Evolutionary conservation across 1,140 invertebrate species (phyloP), one percentile per base, ranked within the genome.

Genomic region (Eupristina koningsbergeri): DNA sequence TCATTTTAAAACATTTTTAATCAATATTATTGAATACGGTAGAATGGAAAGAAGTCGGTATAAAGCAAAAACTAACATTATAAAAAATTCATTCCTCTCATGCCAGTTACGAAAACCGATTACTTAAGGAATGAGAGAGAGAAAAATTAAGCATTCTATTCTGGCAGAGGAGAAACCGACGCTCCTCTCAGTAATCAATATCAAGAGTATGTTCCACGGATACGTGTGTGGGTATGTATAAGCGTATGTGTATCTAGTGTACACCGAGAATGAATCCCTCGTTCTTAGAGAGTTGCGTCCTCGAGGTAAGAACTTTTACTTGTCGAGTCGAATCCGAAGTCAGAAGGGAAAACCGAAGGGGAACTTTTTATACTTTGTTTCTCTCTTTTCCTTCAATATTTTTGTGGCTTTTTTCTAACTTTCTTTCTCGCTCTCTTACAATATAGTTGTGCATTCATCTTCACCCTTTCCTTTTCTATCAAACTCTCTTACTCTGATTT

Each of bases 221-320:
- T 64, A 17, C 8, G 34, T 31, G 17, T 64, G 34, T 34, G 11
- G 6, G n/a, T 63, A n/a, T 31, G 19, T 0, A 15, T 36, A 36
- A 36, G 22, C 5, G 22, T 36, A 39, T 36, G 31, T 31, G 13
- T 34, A 45, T 31, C 15, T 58, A 26, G 26, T 58, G 26, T 58
- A 58, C 53, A 22, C 22, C 53, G 13, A 67, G 17, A 36, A 19
- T 34, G 29, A 17, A 67, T 67, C 29, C 64, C 64, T 67, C 31
- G 15, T 67, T 67, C 31, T 36, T 67, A 36, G 64, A 67, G 31
- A 67, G 64, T 67, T 31, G n/a, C 36, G 36, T 64, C 58, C 61
- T 78, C 58, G 58, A 73, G 39, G 69, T 61, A 31, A 80, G 45
- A 80, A 69, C 39, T 80, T 69, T 69, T 39, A 67, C 78, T 80